Evolutionary conservation across 2,888 invertebrate species (phyloP).

Genomic region (Punctoribates punctum): DNA sequence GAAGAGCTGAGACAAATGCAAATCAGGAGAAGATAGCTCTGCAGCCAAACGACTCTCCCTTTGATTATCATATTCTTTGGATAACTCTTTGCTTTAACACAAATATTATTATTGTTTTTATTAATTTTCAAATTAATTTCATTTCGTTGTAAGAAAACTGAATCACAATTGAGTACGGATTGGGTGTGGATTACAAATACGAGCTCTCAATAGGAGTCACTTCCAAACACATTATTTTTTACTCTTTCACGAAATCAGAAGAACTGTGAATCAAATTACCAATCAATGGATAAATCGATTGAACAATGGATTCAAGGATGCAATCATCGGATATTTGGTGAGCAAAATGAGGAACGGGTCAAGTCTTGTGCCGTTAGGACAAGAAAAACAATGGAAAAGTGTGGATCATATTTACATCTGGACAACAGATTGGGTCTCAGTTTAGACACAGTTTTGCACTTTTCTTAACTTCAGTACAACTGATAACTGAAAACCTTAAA

Average conservation of each 20-base stretch:
- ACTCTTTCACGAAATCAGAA: not conserved
- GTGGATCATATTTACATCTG: slow-evolving; percentile 17
- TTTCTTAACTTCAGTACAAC: slow-evolving; percentile 10
- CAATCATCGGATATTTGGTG: not conserved
- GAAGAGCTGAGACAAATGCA: slow-evolving; percentile 3
- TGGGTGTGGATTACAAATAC: slow-evolving; percentile 27
- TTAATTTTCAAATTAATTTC: not conserved
- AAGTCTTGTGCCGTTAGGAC: not conserved
- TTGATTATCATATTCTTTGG: not conserved
- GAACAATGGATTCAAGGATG: not conserved
- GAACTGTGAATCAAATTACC: slow-evolving; percentile 9
- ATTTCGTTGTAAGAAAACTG: not conserved
- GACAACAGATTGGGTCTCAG: slow-evolving; percentile 29
- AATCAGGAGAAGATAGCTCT: not conserved
- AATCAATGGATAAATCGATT: not conserved
- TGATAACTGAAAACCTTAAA: not conserved
- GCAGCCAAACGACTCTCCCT: not conserved
- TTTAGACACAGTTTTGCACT: not conserved
- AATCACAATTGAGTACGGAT: not conserved
- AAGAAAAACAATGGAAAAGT: not conserved
- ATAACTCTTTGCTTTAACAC: not conserved
- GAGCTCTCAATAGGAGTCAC: slow-evolving; percentile 8
- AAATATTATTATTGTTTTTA: not conserved
- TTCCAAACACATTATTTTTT: slow-evolving; percentile 11
- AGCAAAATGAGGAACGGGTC: not conserved